Percentiles rank a stretch among this genome's conserved stretches.
phyloP scores from a whole-genome alignment of 2,888 invertebrate species.

The Nipponacmea schrenckii region DNA sequence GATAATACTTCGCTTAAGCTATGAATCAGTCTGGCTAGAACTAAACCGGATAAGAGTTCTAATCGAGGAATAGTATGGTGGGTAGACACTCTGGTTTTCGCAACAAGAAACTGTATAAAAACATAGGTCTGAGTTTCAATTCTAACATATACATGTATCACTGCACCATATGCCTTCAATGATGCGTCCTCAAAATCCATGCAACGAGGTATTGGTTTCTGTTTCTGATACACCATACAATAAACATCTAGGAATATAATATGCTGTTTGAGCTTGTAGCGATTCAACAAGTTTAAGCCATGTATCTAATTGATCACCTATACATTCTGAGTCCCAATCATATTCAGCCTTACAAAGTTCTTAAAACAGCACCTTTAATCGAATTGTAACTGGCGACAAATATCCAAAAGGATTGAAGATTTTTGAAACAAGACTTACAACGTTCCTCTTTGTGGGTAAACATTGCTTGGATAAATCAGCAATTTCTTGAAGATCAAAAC shows the following conservation, averaged over 20 bases:
- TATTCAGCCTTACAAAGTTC: background rate
- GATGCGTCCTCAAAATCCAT: background rate
- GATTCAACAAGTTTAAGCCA: background rate
- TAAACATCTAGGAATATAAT: no score
- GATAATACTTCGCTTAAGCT: no score
- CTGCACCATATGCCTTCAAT: background rate
- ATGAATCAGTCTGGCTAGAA: no score
- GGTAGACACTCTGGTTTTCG: no score
- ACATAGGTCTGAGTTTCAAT: background rate
- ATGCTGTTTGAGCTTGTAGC: background rate
- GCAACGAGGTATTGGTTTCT: no score
- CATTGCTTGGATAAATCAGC: background rate
- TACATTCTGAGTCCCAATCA: background rate
- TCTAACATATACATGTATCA: background rate
- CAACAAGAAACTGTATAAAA: no score
- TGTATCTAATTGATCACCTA: background rate
- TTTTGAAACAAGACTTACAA: background rate
- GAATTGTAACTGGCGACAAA: background rate
- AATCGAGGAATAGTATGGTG: no score
- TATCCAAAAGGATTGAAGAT: background rate
- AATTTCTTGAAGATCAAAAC: background rate
- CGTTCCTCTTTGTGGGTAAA: background rate
- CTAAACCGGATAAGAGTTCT: no score
- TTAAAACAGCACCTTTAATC: background rate
- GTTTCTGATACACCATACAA: no score